These are phyloP conservation scores for Reticulitermes lucifugus DNA, from an alignment of 2,888 invertebrate species.

Conservation along the genomic window DNA sequence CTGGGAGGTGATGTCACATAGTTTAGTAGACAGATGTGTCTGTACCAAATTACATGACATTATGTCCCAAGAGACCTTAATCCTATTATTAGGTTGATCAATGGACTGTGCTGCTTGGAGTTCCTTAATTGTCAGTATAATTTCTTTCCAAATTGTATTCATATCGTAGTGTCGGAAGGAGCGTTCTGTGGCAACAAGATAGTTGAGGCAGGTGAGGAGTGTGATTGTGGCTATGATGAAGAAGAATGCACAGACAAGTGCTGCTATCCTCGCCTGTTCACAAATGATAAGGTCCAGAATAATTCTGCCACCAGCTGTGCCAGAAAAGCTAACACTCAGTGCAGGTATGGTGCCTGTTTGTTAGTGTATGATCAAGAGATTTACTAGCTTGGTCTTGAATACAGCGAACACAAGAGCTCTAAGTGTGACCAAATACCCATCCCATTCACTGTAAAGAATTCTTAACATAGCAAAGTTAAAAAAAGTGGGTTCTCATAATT, in stretches of 20 bases:
- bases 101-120: too few relatives aligned
- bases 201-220: conserved; percentile 97
- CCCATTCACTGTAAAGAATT: too few relatives aligned
- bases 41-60: too few relatives aligned
- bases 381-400: background rate
- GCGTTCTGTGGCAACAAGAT: conserved; percentile 99
- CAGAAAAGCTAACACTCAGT: conserved; percentile 80
- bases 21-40: too few relatives aligned
- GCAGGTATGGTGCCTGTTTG: conserved; percentile 72
- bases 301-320: conserved; percentile 81
- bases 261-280: conserved; percentile 89
- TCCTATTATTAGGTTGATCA: too few relatives aligned
- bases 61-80: too few relatives aligned
- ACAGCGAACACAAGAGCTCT: background rate
- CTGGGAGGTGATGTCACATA: too few relatives aligned
- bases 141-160: background rate
- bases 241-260: conserved; percentile 93
- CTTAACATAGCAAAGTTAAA: too few relatives aligned
- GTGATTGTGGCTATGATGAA: conserved; percentile 95
- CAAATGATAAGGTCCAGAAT: conserved; percentile 76
- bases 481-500: too few relatives aligned
- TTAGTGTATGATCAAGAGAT: background rate
- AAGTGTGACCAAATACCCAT: too few relatives aligned
- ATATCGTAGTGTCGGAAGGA: conserved; percentile 77
- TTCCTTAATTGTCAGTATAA: background rate